phyloP scores from a whole-genome alignment of 1,140 invertebrate genomes.

The Augochlora pura region DNA sequence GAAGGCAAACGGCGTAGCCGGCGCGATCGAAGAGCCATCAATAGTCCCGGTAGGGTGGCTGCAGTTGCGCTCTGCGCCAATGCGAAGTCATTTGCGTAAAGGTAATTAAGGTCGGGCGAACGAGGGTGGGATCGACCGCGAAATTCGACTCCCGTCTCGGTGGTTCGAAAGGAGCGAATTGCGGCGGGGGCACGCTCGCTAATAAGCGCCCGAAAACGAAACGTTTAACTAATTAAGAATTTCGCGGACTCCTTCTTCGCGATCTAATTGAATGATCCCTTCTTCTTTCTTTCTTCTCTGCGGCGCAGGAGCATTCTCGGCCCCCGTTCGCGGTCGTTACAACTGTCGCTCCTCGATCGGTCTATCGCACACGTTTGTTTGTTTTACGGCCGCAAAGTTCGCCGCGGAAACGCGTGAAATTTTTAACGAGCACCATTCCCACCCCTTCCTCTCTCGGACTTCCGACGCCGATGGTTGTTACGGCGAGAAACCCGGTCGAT shows the following conservation, averaged over 20 bases:
- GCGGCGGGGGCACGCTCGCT: not conserved
- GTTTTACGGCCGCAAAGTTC: constrained; percentile 7
- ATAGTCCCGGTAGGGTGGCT: not conserved
- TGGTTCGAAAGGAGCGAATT: constrained; percentile 11
- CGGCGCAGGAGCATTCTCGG: too few relatives aligned
- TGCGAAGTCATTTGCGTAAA: constrained; percentile 36
- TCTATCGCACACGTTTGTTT: not conserved
- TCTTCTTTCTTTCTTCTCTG: not conserved
- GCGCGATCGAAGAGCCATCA: not conserved
- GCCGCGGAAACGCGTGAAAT: constrained; percentile 5
- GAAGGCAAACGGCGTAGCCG: not conserved
- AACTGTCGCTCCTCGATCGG: not conserved
- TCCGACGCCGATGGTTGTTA: not conserved
- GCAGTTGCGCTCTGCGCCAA: constrained; percentile 14
- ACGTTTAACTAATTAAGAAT: constrained; percentile 52
- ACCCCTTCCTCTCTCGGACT: not conserved
- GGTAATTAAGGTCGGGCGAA: constrained; percentile 53
- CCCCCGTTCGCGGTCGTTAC: not conserved
- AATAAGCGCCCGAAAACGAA: constrained; percentile 42
- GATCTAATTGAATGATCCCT: not conserved
- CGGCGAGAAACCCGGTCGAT: not conserved
- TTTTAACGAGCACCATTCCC: not conserved
- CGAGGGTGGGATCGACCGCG: constrained; percentile 24
- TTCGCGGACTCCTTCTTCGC: not conserved
- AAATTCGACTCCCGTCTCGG: constrained; percentile 37